Evolutionary conservation across 2,113 vertebrate genomes (phyloP), one percentile per base, ranked within the genome.

Genomic region (Thamnophis sirtalis): DNA sequence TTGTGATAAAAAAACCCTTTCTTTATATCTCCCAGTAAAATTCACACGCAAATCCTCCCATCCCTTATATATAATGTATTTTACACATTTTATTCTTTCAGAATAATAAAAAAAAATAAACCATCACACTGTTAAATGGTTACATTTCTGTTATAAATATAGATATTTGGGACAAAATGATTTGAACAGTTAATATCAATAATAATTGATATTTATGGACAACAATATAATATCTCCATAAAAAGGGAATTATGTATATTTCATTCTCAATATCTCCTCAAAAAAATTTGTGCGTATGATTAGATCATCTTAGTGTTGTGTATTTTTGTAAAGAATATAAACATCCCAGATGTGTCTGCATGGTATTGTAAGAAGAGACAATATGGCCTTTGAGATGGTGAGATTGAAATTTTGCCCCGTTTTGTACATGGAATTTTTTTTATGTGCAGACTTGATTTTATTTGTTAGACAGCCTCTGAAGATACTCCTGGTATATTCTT

Each of bases 31-130:
- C 63, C 55, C 93, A 95, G 51, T 89, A 3, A 63, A 88, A 92
- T 95, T 94, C 96, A 21, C 50, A 80, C 7, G 43, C 17, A 80
- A 80, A 43, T 43, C 73, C 11, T 68, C 13, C 63, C 33, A 80
- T 21, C 33, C 73, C 33, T 80, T 80, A 43, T 80, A 80, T 43
- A 43, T 80, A 80, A 80, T 73, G 17, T 80, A 43, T 96, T 96
- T 91, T 97, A 95, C 97, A 98, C 96, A 43, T 98, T 97, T 96
- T 91, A 95, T 97, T 95, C 94, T 96, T 96, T 95, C 96, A 93
- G 97, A 97, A 97, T 97, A 96, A 97, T 43, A 17, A 73, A 68
- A 96, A 98, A 97, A 97, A 97, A n/a, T 96, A 97, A 97, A 97
- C 96, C 96, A 94, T 95, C 93, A 95, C 98, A 97, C 97, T 98